A percentile compares a stretch with the other conserved stretches of the same genome.
These are phyloP conservation scores for Peromyscus californicus DNA, from an alignment of 2,113 vertebrate genomes.

Conservation along the genomic window DNA sequence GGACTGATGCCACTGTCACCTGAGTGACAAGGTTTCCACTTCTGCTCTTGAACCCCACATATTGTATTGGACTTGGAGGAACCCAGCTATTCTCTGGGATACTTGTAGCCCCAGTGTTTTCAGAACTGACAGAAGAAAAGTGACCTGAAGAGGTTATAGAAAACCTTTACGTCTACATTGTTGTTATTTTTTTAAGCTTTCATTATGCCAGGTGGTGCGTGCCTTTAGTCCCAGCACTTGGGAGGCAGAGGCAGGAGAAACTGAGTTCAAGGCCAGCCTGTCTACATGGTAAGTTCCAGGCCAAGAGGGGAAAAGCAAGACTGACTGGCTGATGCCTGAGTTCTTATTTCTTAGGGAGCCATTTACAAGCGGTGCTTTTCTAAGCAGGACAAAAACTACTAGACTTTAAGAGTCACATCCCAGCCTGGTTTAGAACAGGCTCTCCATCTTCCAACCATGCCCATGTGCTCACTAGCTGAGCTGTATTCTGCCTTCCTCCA, in stretches of 20 bases:
- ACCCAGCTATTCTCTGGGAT: too few species aligned
- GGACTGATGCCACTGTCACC: not conserved
- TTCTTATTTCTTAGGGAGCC: not conserved
- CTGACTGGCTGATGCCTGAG: not conserved
- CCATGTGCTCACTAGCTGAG: not conserved
- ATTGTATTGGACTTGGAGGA: not conserved
- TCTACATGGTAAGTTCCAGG: not conserved
- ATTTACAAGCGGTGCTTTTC: not conserved
- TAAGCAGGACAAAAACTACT: not conserved
- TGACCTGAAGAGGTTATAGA: not conserved
- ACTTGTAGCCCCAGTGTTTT: not conserved
- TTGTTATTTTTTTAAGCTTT: not conserved
- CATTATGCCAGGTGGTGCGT: not conserved
- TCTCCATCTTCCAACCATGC: not conserved
- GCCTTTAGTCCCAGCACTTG: not conserved
- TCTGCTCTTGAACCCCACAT: not conserved
- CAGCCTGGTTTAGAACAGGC: not conserved
- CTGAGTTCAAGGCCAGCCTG: not conserved
- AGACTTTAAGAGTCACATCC: not conserved
- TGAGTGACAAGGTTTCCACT: not conserved
- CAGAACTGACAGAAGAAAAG: not conserved
- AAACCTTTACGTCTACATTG: not conserved
- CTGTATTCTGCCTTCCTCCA: not conserved
- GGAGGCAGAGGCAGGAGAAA: not conserved
- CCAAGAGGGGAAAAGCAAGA: not conserved